A percentile compares a stretch with the other conserved stretches of the same genome.
These are phyloP conservation scores for Ptychadena robeensis DNA, from an alignment of 2,797 vertebrate genomes.

Conservation along the genomic window DNA sequence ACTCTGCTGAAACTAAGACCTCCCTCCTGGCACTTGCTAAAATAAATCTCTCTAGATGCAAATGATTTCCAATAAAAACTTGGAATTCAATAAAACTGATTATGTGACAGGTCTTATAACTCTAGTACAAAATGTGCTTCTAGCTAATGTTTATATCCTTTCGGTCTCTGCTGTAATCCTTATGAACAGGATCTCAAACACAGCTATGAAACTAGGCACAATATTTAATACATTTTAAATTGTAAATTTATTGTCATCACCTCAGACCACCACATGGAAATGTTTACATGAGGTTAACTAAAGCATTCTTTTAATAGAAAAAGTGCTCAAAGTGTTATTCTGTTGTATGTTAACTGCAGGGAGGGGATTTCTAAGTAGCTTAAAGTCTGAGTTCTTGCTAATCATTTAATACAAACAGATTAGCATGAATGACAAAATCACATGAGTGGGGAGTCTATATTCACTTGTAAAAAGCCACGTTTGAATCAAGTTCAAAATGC, in stretches of 20 bases:
- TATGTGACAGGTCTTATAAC: too few species aligned
- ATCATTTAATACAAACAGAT: conserved; percentile 1
- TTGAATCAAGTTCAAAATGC: not conserved
- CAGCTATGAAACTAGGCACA: too few species aligned
- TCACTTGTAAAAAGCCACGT: not conserved
- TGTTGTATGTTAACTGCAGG: not conserved
- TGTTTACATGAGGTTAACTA: not conserved
- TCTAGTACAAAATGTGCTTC: too few species aligned
- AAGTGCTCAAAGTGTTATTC: not conserved
- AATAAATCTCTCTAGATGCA: too few species aligned
- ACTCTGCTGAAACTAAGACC: too few species aligned
- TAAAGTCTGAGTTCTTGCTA: conserved; percentile 10
- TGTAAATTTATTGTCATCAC: too few species aligned
- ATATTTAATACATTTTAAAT: too few species aligned
- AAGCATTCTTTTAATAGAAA: not conserved
- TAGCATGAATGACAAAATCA: conserved; percentile 27
- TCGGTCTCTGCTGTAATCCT: not conserved
- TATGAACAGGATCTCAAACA: not conserved
- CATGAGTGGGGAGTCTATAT: not conserved
- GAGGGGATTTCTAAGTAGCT: conserved; percentile 20
- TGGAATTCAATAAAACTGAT: too few species aligned
- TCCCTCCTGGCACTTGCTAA: too few species aligned
- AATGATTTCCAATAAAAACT: too few species aligned
- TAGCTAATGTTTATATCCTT: not conserved
- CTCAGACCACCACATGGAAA: not conserved